Evolutionary conservation across 1,140 invertebrate species (phyloP).

Genomic region (Drosophila eugracilis): DNA sequence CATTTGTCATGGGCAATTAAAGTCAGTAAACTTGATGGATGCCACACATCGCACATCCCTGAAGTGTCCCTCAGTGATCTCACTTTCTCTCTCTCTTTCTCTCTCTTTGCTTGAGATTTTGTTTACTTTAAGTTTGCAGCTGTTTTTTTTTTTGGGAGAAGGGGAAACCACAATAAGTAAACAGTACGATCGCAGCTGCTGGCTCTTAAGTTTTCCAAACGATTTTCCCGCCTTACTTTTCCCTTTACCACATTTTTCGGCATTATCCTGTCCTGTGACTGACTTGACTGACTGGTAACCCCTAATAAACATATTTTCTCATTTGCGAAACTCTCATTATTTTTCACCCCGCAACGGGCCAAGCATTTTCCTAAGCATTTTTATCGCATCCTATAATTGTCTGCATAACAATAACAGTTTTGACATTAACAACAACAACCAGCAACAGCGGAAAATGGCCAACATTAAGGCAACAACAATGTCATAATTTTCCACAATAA

Average conservation of each 20-base stretch:
- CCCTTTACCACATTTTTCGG: neutral
- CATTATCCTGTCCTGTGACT: no score
- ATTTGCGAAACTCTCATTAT: slow-evolving; percentile 67
- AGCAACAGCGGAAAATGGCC: slow-evolving; percentile 46
- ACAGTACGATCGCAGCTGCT: slow-evolving; percentile 55
- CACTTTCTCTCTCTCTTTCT: slow-evolving; percentile 28
- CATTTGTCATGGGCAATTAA: neutral
- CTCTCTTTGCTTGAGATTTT: neutral
- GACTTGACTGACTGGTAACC: slow-evolving; percentile 7
- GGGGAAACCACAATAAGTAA: slow-evolving; percentile 34
- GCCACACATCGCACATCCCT: slow-evolving; percentile 7
- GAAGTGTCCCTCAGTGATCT: slow-evolving; percentile 28
- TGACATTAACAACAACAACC: slow-evolving; percentile 76
- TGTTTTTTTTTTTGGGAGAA: slow-evolving; percentile 24
- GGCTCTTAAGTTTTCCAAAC: slow-evolving; percentile 6
- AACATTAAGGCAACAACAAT: slow-evolving; percentile 54
- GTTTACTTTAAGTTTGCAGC: slow-evolving; percentile 28
- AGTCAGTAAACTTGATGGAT: slow-evolving; percentile 4
- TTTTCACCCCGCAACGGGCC: no score
- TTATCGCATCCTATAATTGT: slow-evolving; percentile 78
- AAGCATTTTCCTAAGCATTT: slow-evolving; percentile 67
- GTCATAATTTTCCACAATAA: slow-evolving; percentile 81
- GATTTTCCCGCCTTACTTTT: no score
- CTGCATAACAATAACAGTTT: slow-evolving; percentile 82
- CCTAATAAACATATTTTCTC: slow-evolving; percentile 80